A percentile compares a stretch with the other conserved stretches of the same genome.
phyloP scores from a whole-genome alignment of 2,888 invertebrate species.

The Amblyteles armatorius region DNA sequence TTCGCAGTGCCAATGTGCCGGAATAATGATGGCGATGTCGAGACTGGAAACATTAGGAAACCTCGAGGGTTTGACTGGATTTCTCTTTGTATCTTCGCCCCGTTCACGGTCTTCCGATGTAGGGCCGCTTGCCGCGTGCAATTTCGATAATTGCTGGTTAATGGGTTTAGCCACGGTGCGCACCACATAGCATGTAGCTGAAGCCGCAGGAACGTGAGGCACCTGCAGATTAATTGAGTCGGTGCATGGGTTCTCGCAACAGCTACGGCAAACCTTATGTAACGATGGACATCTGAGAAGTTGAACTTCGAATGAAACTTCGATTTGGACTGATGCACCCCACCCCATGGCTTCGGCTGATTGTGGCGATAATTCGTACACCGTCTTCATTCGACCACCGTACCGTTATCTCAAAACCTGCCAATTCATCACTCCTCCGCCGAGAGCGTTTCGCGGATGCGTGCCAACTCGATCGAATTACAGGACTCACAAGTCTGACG shows the following conservation, averaged over 20 bases:
- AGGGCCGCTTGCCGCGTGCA: conserved; percentile 73
- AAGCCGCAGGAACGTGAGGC: conserved; percentile 75
- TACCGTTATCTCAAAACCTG: neutral
- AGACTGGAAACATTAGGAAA: conserved; percentile 56
- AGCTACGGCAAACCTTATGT: conserved; percentile 27
- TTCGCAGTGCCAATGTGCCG: conserved; percentile 65
- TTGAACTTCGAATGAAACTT: neutral
- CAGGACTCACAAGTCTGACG: neutral
- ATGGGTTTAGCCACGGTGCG: conserved; percentile 77
- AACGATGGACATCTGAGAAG: conserved; percentile 21
- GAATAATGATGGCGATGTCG: neutral
- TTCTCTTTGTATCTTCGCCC: conserved; percentile 9
- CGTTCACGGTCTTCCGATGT: conserved; percentile 27
- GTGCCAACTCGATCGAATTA: neutral
- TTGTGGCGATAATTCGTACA: neutral
- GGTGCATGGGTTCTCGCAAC: conserved; percentile 62
- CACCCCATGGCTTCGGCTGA: neutral
- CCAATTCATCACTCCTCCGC: neutral
- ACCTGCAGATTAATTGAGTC: conserved; percentile 79
- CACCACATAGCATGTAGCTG: conserved; percentile 73
- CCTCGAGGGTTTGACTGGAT: conserved; percentile 12
- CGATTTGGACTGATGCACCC: neutral
- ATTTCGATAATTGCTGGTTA: conserved; percentile 81
- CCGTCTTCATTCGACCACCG: neutral
- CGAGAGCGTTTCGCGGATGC: neutral